Conservation (phyloP, 2,888 invertebrate genomes). For the Napeogenes sylphis region DNA sequence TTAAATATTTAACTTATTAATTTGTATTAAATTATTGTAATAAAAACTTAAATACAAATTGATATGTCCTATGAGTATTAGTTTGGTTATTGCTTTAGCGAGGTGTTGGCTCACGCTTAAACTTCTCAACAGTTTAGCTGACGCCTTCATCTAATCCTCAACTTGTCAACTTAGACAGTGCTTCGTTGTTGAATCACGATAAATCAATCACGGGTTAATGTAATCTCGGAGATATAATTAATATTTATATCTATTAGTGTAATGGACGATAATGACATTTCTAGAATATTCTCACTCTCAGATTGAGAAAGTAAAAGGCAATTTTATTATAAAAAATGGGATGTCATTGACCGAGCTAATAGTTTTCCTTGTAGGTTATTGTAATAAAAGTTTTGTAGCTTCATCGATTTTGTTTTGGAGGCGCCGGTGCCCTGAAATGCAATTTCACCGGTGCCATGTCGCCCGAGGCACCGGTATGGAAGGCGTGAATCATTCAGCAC, state of each 20-base stretch:
- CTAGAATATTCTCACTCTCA: too few species aligned
- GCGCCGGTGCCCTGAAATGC: slow-evolving; percentile 50
- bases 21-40: too few species aligned
- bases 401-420: slow-evolving; percentile 39
- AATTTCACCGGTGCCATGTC: slow-evolving; percentile 53
- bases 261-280: background rate
- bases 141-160: slow-evolving; percentile 2
- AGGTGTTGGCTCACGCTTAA: background rate
- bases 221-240: background rate
- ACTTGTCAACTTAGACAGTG: background rate
- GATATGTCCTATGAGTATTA: too few species aligned
- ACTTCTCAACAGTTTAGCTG: background rate
- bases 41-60: too few species aligned
- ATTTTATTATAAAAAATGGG: too few species aligned
- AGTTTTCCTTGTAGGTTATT: background rate
- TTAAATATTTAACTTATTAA: too few species aligned
- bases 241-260: slow-evolving; percentile 1
- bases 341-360: background rate
- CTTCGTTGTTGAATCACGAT: background rate
- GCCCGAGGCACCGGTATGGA: slow-evolving; percentile 48
- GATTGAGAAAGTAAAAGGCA: too few species aligned
- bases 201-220: background rate
- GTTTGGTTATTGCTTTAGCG: background rate
- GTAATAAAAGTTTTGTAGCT: background rate
- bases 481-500: slow-evolving; percentile 43